Evolutionary conservation across 2,888 invertebrate species (phyloP), one percentile per base, ranked within the genome.

Genomic region (Zaprionus obscuricornis): DNA sequence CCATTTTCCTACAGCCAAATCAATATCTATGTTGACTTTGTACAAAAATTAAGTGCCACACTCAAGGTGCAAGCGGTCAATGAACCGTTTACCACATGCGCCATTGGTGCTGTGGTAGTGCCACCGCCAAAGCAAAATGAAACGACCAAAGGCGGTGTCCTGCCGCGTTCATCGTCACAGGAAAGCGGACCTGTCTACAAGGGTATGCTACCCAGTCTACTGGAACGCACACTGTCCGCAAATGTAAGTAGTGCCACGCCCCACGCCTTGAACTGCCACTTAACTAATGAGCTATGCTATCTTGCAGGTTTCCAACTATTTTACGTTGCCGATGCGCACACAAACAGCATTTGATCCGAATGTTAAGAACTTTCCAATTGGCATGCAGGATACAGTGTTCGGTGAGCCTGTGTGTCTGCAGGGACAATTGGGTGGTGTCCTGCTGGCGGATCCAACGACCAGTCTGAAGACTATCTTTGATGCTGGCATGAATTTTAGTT

Each of bases 1-100:
- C 93, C 92, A 1, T 93, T 93, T 86, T 91, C 92, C 11, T 92
- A 92, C 67, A 93, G 92, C 70, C 92, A 93, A 78, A 89, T 93
- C 16, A 89, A 91, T 57, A 91, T 93, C 20, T 93, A 91, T 69
- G 90, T 93, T 20, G 93, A 93, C 82, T 93, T 93, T 26, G 89
- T 91, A 27, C 91, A 91, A 68, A 91, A 91, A 66, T 75, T 92
- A 6, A 91, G 90, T 52, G 90, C 92, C 33, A 91, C 91, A 2
- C 87, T 93, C 17, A 93, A 93, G 76, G 92, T 92, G 66, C 92
- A 92, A 24, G 90, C 91, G 2, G 88, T 92, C 18, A 90, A 91
- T 66, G 93, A 93, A 88, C 89, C 91, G 4, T 91, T 92, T 59
- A 86, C 86, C 1, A 88, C 88, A 43, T 91, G 91, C 58, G 86